Evolutionary conservation across 1,140 invertebrate genomes (phyloP).

Genomic region (Dreissena polymorpha): DNA sequence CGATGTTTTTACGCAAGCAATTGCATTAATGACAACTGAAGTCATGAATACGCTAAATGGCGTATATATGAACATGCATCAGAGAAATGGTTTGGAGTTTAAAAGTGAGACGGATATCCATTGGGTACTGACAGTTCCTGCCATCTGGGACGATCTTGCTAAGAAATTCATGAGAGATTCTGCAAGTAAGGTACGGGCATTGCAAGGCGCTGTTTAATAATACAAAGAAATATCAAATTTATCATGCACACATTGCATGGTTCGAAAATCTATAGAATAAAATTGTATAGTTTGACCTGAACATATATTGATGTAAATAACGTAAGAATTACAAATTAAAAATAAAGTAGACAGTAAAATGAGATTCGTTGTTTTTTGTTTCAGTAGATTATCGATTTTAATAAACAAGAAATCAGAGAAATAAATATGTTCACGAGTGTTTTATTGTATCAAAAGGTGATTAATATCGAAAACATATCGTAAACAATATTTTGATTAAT

Average conservation of each 20-base stretch:
- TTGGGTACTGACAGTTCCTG: constrained; percentile 40
- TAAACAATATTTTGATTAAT: too few relatives aligned
- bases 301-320: not conserved
- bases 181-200: constrained; percentile 10
- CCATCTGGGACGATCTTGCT: constrained; percentile 37
- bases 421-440: too few relatives aligned
- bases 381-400: too few relatives aligned
- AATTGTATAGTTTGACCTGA: not conserved
- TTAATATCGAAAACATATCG: too few relatives aligned
- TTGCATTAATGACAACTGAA: constrained; percentile 6
- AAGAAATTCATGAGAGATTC: constrained; percentile 31
- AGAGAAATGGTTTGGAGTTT: not conserved
- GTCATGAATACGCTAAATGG: constrained; percentile 10
- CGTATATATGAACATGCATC: constrained; percentile 2
- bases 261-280: too few relatives aligned
- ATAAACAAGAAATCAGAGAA: too few relatives aligned
- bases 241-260: too few relatives aligned
- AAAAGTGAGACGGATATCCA: constrained; percentile 19
- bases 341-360: too few relatives aligned
- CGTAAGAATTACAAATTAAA: not conserved
- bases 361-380: too few relatives aligned
- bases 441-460: too few relatives aligned
- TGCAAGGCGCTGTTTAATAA: too few relatives aligned
- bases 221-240: too few relatives aligned
- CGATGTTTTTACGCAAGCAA: constrained; percentile 22